Base-by-base conservation (phyloP, 2,797 vertebrate genomes). In the Enteromius treurensis region DNA sequence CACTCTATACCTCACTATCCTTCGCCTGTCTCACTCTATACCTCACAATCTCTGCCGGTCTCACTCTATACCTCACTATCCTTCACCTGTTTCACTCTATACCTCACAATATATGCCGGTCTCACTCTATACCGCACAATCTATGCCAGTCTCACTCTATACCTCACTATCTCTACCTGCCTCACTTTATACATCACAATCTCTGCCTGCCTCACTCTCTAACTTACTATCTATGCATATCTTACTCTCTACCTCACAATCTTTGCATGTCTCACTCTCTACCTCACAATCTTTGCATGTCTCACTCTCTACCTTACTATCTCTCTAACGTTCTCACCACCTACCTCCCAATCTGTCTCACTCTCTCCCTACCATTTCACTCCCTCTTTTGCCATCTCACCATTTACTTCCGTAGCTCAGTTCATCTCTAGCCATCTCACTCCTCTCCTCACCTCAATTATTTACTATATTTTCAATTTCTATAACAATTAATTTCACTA, bases 61-160 rank as follows among this genome's bases (percentile, higher is more conserved):
- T 62, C 13, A 82, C 26, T 45, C 62, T 76, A n/a, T 29, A 15
- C 19, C 55, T 26, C 2, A 14, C 32, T 2, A 3, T 53, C 19
- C 19, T 7, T 1, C 19, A 2, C 32, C 32, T 14, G 45, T 47
- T 3, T 47, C 45, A 47, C 13, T 47, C 45, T 49, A 11, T 62
- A 14, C 37, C 21, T 42, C 21, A 69, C 60, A 2, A 10, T 17
- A 26, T 58, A 15, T 51, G 5, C 5, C 29, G 53, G 49, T 7
- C 5, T 51, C 49, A 51, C 70, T 17, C 73, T 77, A 42, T 80
- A 81, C 34, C 19, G 42, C 15, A 77, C 37, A 1, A n/a, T 23
- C 51, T 64, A 42, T 71, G 29, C 8, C 8, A 51, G 17, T 32
- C 29, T 60, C 32, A 37, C 26, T 6, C 3, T 15, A 21, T 53